Base-by-base conservation (phyloP, 2,797 vertebrate species). In the Fistularia tabacaria region DNA sequence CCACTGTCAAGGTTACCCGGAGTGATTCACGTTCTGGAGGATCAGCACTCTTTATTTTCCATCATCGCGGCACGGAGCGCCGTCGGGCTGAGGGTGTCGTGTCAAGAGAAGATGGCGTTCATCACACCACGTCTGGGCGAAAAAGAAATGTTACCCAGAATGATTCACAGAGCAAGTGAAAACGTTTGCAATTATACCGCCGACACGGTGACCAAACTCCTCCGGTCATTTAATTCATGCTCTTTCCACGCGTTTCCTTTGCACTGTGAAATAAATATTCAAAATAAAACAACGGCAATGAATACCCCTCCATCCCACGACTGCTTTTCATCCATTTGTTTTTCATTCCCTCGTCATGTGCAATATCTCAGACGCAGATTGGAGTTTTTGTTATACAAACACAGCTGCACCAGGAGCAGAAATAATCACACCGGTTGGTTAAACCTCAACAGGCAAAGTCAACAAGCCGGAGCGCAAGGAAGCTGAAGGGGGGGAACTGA, bases 1-100 rank as follows among this genome's bases (percentile, higher is more conserved):
- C 68, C 73, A 61, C 77, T 68, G 74, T 76, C 88, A 89, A 85
- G 75, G 85, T 85, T 76, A 81, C 48, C 7, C 41, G 25, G 64
- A 71, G 74, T 36, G 9, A 55, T 54, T 70, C 65, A 58, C 62
- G 69, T 55, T 63, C 52, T 48, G 66, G 73, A 64, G 73, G 66
- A 71, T 74, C 79, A 59, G 61, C 67, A 25, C 59, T 70, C 77
- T 80, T 85, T 70, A 79, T 80, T 82, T 81, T 81, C 73, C 64
- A 69, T 71, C 71, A 63, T 56, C 6, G 6, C 52, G 9, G 47
- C 38, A 65, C 38, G 49, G 51, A 65, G 48, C 49, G 10, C 12
- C 39, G 3, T 36, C 44, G 40, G 64, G 64, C 8, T 38, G 47
- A 48, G 58, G 51, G 57, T 38, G 54, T 58, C 64, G 57, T 8